Evolutionary conservation across 2,797 vertebrate genomes (phyloP).

Genomic region (Sebastes oblongus): DNA sequence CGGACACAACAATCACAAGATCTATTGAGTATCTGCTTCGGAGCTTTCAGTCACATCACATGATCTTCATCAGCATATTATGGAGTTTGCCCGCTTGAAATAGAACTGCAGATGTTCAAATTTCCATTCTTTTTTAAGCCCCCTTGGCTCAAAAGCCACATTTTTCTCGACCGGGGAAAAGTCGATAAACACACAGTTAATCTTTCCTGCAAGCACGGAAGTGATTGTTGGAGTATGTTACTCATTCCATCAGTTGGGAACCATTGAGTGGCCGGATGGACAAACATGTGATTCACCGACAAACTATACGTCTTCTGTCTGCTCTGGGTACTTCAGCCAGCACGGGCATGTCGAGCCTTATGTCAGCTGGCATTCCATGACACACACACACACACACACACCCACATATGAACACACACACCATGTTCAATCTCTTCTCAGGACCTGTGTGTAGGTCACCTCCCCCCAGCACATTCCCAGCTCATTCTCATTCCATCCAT

Average conservation of each 20-base stretch:
- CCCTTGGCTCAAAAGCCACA: not conserved
- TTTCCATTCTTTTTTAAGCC: no score
- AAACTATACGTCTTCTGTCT: conserved; percentile 12
- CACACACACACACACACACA: conserved; percentile 1
- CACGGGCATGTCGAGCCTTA: conserved; percentile 29
- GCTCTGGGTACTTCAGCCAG: not conserved
- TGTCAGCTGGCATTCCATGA: conserved; percentile 42
- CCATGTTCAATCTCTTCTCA: not conserved
- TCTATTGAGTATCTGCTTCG: fast-evolving
- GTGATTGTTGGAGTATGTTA: not conserved
- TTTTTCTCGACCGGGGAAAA: not conserved
- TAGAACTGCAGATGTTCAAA: no score
- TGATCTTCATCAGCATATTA: no score
- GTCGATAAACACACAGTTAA: not conserved
- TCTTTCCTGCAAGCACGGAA: not conserved
- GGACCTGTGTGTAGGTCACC: conserved; percentile 23
- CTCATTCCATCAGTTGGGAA: not conserved
- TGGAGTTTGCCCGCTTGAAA: not conserved
- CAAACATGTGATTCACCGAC: not conserved
- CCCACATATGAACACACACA: conserved; percentile 1
- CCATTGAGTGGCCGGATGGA: not conserved
- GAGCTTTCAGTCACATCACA: no score
- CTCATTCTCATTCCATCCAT: conserved; percentile 18
- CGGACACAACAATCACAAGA: fast-evolving
- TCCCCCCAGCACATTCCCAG: not conserved